Conservation (phyloP, 2,888 invertebrate species). For the Neocrepidodera transversa region DNA sequence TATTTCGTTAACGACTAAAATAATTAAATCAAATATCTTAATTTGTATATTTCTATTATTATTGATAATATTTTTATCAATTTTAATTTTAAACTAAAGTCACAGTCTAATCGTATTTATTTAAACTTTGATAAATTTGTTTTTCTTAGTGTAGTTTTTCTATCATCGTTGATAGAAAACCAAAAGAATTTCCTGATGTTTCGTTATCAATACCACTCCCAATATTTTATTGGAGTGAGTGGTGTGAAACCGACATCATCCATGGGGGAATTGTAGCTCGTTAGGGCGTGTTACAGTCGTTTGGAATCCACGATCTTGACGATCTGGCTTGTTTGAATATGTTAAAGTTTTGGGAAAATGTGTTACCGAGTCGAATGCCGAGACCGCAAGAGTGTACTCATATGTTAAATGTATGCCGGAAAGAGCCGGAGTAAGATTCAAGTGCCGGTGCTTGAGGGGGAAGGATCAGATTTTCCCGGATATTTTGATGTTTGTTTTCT, state of each 20-base stretch:
- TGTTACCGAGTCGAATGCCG: conserved; percentile 5
- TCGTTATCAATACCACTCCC: conserved; percentile 22
- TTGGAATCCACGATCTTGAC: conserved; percentile 6
- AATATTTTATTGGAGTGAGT: conserved; percentile 24
- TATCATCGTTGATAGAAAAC: no score
- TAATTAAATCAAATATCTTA: no score
- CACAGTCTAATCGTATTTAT: background rate
- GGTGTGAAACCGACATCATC: conserved; percentile 15
- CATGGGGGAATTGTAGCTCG: conserved; percentile 6
- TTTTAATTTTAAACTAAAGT: background rate
- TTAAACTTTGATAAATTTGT: background rate
- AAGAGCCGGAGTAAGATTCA: background rate
- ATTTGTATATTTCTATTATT: background rate
- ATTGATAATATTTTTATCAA: background rate
- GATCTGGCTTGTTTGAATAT: conserved; percentile 14
- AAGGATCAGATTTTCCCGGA: background rate
- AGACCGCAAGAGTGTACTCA: conserved; percentile 14
- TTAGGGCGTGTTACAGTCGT: conserved; percentile 18
- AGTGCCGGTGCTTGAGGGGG: conserved; percentile 4
- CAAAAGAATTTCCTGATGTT: background rate
- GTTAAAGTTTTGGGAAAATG: conserved; percentile 10
- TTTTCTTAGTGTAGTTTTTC: no score
- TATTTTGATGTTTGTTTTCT: background rate
- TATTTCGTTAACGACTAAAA: no score
- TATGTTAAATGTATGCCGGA: conserved; percentile 7